Percentiles rank a stretch among this genome's conserved stretches.
These are phyloP conservation scores for Anarsia innoxiella DNA, from an alignment of 2,888 invertebrate genomes.

Conservation along the genomic window DNA sequence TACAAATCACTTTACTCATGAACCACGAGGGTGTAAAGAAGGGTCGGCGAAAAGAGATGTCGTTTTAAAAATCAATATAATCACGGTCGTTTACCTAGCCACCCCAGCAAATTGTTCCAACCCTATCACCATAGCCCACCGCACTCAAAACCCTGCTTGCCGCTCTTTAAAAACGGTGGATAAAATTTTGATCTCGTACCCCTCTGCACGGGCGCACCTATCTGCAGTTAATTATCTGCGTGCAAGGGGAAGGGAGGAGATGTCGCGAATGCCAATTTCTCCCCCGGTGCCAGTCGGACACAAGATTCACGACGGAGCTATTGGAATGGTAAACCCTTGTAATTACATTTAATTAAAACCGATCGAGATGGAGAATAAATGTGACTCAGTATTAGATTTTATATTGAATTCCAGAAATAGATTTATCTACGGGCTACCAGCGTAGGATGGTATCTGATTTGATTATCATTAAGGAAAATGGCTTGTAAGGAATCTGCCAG, in stretches of 20 bases:
- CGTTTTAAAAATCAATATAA: constrained; percentile 66
- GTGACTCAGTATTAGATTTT: constrained; percentile 28
- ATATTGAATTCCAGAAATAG: constrained; percentile 2
- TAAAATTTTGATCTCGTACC: constrained; percentile 60
- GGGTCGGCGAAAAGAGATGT: constrained; percentile 42
- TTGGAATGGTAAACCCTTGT: constrained; percentile 50
- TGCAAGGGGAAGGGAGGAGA: constrained; percentile 52
- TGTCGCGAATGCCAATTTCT: constrained; percentile 56
- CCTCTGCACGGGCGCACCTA: constrained; percentile 47
- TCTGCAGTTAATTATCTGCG: constrained; percentile 71
- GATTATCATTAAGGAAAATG: no score
- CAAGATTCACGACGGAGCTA: constrained; percentile 46
- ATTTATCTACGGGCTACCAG: no score
- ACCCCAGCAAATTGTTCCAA: constrained; percentile 64
- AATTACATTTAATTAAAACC: constrained; percentile 70
- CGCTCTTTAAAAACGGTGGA: constrained; percentile 61
- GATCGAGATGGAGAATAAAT: constrained; percentile 41
- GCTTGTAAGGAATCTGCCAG: no score
- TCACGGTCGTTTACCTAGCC: constrained; percentile 63
- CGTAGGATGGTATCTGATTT: no score
- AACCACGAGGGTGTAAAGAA: constrained; percentile 18
- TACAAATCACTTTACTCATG: constrained; percentile 7
- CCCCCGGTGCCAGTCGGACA: constrained; percentile 41
- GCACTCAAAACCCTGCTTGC: constrained; percentile 42
- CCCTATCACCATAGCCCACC: constrained; percentile 45